These are phyloP conservation scores for Plotosus lineatus DNA, from an alignment of 2,113 vertebrate genomes.

Conservation along the genomic window DNA sequence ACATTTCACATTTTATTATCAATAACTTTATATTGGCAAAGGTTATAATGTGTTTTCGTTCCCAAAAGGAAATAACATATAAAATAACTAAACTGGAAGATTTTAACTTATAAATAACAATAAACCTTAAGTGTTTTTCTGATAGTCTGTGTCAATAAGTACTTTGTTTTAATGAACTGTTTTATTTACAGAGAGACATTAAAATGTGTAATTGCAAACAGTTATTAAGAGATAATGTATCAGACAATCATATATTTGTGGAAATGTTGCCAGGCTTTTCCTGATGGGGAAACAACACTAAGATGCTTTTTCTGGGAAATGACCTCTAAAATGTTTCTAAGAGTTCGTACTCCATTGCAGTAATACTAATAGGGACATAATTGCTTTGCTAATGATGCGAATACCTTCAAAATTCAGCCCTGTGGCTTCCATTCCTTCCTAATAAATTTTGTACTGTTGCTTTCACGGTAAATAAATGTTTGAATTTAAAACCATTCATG, in stretches of 20 bases:
- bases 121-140: background rate
- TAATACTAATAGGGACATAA: constrained; percentile 53
- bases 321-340: constrained; percentile 12
- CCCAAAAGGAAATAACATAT: background rate
- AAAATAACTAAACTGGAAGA: background rate
- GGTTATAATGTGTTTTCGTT: background rate
- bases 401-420: constrained; percentile 5
- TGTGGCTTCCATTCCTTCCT: constrained; percentile 1
- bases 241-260: constrained; percentile 4
- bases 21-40: background rate
- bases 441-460: background rate
- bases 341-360: background rate
- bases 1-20: background rate
- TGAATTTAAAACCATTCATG: background rate
- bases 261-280: background rate
- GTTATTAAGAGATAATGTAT: background rate
- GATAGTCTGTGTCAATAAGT: background rate
- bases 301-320: constrained; percentile 32
- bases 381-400: constrained; percentile 61
- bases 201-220: background rate
- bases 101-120: background rate
- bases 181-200: constrained; percentile 1
- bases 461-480: background rate
- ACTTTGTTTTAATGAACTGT: background rate
- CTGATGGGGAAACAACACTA: background rate